Base-by-base conservation (phyloP, 2,888 invertebrate species). In the Drosophila leonis region DNA sequence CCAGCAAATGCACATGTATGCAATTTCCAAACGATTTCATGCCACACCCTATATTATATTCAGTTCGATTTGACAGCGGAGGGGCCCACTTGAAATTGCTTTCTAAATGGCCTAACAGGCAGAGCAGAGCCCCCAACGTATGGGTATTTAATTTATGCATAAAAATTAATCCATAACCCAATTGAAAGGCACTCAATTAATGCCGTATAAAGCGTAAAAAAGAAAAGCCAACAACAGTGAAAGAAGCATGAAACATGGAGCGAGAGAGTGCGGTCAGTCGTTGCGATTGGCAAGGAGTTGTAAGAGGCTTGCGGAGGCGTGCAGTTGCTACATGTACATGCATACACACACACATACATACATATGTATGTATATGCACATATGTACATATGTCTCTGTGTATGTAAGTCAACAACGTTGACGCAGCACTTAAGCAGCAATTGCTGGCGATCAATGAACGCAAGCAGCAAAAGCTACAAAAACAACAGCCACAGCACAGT, bases 81-180 rank as follows among this genome's bases (percentile, higher is more conserved):
- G 62, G 57, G 51, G 54, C 52, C 65, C 84, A 82, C 84, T 84
- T 82, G 87, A 84, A 84, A 87, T 82, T 68, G 84, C 84, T 85
- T 85, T 85, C 84, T 85, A 85, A 87, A 84, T 84, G 66, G 54
- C 41, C 63, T 20, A 54, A 27, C 62, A 51, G 62, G 60, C 64
- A 42, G 46, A 64, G 44, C 62, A 59, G 37, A 59, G 60, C 63
- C 42, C 69, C 66, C 63, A 80, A 68, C 71, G 78, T 80, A 87
- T 86, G 79, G 86, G 57, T 75, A 82, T 86, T 85, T 86, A 87
- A 87, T 88, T 88, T 88, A 88, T 88, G 86, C 88, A 87, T 80
- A 82, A 75, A 78, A 85, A 85, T 87, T 88, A 87, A 87, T 88
- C 88, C 88, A 88, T 88, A 87, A 86, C 88, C 86, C 86, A 88